These are phyloP conservation scores for Microtus montanus DNA, from an alignment of 2,113 vertebrate genomes.

Conservation along the genomic window DNA sequence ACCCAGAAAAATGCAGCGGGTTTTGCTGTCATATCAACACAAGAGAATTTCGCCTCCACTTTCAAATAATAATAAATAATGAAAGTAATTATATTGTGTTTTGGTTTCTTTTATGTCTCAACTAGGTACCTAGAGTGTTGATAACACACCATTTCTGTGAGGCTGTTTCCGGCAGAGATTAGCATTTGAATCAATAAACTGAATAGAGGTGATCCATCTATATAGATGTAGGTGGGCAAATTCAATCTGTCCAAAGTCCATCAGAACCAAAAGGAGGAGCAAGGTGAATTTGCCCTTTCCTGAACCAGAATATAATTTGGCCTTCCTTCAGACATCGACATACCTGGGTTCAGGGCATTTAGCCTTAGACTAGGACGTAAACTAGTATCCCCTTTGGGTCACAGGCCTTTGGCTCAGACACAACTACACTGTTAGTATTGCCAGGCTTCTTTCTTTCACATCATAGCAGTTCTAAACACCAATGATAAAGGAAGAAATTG, in stretches of 20 bases:
- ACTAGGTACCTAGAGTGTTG: not conserved
- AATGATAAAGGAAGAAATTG: not conserved
- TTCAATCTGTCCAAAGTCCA: not conserved
- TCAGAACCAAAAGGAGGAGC: not conserved
- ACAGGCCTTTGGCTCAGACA: not conserved
- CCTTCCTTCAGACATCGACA: not conserved
- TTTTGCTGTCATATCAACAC: not conserved
- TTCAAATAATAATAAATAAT: slow-evolving; percentile 12
- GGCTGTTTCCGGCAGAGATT: not conserved
- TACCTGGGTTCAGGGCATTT: not conserved
- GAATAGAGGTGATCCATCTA: not conserved
- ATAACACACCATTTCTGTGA: not conserved
- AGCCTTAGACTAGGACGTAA: not conserved
- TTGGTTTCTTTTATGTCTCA: not conserved
- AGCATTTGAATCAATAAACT: not conserved
- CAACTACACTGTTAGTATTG: not conserved
- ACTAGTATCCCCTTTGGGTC: not conserved
- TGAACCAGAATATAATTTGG: not conserved
- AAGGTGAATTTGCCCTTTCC: not conserved
- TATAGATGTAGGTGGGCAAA: not conserved
- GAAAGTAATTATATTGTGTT: not conserved
- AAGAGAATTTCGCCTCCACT: not conserved
- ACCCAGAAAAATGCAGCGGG: not conserved
- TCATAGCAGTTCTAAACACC: not conserved
- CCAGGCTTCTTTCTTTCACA: not conserved